Evolutionary conservation across 2,888 invertebrate genomes (phyloP), one percentile per base, ranked within the genome.

Genomic region (Thymelicus acteon): DNA sequence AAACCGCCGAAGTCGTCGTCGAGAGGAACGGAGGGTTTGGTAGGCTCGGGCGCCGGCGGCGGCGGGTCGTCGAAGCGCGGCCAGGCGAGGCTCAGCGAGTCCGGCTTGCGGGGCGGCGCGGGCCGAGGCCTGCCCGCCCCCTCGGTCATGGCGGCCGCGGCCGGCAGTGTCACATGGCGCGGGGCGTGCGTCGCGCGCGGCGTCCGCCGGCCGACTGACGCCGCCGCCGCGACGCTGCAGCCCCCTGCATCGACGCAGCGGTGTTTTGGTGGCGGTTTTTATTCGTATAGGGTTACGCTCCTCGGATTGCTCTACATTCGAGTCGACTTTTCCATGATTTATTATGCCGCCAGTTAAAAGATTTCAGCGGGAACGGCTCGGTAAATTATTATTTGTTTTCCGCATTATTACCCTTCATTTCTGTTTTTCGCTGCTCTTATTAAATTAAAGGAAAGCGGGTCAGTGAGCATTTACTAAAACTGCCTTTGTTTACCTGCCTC

Each of bases 81-180:
- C 88, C 88, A 91, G 69, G 84, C 82, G 70, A 93, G 87, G 72
- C 87, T 85, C 70, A 91, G 85, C 77, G 88, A 89, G 89, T 88
- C 89, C 72, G 92, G 92, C 84, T 92, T 92, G 80, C 92, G 92
- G 87, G 92, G 93, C 89, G 93, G 92, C 89, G 92, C 91, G 79
- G 92, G 92, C 91, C 91, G 83, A 75, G 90, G 91, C 89, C 92
- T 84, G 83, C 87, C 90, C 90, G 90, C 91, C 89, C 91, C 92
- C 88, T 87, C 91, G 83, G 89, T 90, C 90, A 91, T 91, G 84
- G 82, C 87, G 82, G 82, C 77, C 75, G 83, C 80, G 72, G 77
- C 85, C 82, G 87, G 87, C 85, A 83, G 81, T 79, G 85, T 83
- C 83, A 79, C 79, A 80, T 81, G 77, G 77, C 77, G 79, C 81